These are phyloP conservation scores for Malthinus flaveolus DNA, from an alignment of 2,888 invertebrate genomes.

Conservation along the genomic window DNA sequence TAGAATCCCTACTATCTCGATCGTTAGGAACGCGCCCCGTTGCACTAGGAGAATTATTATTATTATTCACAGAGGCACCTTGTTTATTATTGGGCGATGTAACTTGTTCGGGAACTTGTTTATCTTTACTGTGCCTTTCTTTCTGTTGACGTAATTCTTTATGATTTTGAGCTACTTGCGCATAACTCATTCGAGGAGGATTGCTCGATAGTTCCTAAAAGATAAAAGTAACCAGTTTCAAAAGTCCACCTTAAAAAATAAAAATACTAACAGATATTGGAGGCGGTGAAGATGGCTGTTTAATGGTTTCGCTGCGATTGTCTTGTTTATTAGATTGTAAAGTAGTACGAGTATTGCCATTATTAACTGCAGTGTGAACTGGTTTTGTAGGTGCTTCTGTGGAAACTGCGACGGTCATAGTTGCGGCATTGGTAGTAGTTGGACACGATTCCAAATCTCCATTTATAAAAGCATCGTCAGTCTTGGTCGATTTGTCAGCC, in stretches of 20 bases:
- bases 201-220: conserved; percentile 39
- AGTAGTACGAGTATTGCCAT: conserved; percentile 39
- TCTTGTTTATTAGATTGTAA: conserved; percentile 30
- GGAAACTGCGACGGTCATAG: conserved; percentile 57
- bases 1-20: conserved; percentile 32
- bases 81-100: conserved; percentile 17
- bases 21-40: conserved; percentile 34
- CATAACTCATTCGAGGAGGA: conserved; percentile 62
- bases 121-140: conserved; percentile 42
- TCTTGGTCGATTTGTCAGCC: conserved; percentile 74
- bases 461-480: conserved; percentile 57
- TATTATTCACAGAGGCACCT: conserved; percentile 18
- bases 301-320: conserved; percentile 30
- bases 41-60: conserved; percentile 15
- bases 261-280: conserved; percentile 35
- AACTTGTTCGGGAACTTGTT: conserved; percentile 31
- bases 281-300: conserved; percentile 40
- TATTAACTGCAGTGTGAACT: conserved; percentile 38
- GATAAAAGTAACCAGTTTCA: not conserved
- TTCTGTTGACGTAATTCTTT: conserved; percentile 54
- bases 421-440: conserved; percentile 59
- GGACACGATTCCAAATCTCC: conserved; percentile 48
- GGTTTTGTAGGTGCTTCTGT: conserved; percentile 45
- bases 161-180: conserved; percentile 68
- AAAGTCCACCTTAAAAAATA: not conserved